Base-by-base conservation (phyloP, 2,888 invertebrate species). In the Cerastis rubricosa region DNA sequence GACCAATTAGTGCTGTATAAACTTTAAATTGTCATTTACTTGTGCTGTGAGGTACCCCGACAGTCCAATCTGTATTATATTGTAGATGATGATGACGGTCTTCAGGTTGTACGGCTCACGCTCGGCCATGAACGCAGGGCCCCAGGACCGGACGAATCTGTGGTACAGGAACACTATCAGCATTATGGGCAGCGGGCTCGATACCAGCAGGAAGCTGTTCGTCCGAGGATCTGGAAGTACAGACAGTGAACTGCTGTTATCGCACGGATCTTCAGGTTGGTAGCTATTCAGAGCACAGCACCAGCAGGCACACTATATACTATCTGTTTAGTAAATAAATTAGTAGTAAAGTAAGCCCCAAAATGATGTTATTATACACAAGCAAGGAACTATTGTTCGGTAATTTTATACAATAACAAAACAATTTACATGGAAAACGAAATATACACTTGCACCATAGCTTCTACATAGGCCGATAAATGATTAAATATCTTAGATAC, bases 81-180 rank as follows among this genome's bases (percentile, higher is more conserved):
- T 98, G 91, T 98, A 98, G 0, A 97, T 77, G 70, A 98, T 95
- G 83, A 98, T 96, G 12, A 97, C 77, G 66, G 93, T 96, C 87
- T 97, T 97, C 43, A 98, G 91, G 35, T 97, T 95, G 89, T 97
- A 97, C 0, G 98, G 97, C 68, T 96, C 95, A 11, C 97, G 94
- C 85, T 97, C 96, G 79, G 96, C 96, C 98, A 98, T 98, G 70
- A 97, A 94, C 45, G 96, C 95, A 0, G 98, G 98, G 0, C 98
- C 98, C 93, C 97, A 95, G 64, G 96, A 93, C 14, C 95, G 95
- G 22, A 97, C 97, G 84, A 97, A 97, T 68, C 97, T 96, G 80
- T 97, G 94, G 91, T 97, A 97, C 29, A 95, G 69, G 74, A 94
- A 94, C 91, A 97, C 89, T 72, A 97, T 95, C 1, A 93, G 54